Conservation (phyloP, 35 echinoderm and acorn worm genomes). For the Ophiothrix spiculata region DNA sequence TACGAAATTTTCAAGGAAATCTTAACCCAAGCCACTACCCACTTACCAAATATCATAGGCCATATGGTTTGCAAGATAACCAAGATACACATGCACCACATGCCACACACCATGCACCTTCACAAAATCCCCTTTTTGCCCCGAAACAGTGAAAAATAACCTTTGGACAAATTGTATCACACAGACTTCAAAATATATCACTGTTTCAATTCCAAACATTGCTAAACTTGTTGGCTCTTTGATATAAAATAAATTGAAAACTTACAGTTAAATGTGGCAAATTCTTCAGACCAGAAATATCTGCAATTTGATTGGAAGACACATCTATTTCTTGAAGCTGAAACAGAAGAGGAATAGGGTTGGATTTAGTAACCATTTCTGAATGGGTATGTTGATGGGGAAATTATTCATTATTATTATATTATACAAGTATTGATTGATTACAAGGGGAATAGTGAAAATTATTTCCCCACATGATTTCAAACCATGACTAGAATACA, state of each 20-base stretch:
- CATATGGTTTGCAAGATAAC: no score
- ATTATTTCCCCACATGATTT: no score
- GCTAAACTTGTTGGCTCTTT: neutral
- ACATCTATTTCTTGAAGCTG: slow-evolving; percentile 62
- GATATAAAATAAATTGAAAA: neutral
- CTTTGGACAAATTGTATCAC: neutral
- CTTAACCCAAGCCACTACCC: no score
- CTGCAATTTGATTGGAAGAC: slow-evolving; percentile 54
- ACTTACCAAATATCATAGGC: no score
- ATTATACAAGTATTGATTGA: no score
- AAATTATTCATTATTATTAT: no score
- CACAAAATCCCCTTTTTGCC: neutral
- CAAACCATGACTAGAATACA: no score
- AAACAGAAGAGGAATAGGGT: slow-evolving; percentile 10
- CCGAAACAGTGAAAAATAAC: neutral
- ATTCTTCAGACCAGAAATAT: slow-evolving; percentile 51
- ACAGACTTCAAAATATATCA: neutral
- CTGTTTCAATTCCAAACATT: neutral
- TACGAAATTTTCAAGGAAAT: no score
- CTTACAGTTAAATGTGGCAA: slow-evolving; percentile 61
- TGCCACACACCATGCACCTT: no score
- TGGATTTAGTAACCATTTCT: neutral
- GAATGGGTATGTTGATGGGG: no score
- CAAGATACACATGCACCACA: no score
- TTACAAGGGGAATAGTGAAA: no score